Conservation (phyloP, 1,140 invertebrate genomes). For the Arion vulgaris region DNA sequence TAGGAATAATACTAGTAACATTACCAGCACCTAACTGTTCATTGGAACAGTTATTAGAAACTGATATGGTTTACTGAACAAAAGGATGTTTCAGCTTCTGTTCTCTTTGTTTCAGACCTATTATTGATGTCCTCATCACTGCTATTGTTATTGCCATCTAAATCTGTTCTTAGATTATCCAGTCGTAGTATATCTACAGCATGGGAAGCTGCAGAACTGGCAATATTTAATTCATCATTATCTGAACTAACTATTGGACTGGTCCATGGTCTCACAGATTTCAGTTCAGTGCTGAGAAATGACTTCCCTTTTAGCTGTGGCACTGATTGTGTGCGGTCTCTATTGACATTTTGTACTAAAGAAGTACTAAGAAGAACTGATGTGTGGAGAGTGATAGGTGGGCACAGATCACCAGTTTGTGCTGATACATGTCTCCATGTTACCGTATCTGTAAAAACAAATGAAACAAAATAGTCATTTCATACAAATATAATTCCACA, state of each 20-base stretch:
- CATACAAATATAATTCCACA: neutral
- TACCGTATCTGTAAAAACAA: slow-evolving; percentile 19
- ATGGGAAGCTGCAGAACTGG: neutral
- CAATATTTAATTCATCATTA: neutral
- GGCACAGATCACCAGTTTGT: slow-evolving; percentile 15
- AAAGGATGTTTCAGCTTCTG: slow-evolving; percentile 16
- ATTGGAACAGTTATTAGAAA: neutral
- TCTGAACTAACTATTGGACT: slow-evolving; percentile 10
- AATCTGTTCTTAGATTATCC: neutral
- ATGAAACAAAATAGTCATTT: neutral
- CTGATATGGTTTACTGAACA: neutral
- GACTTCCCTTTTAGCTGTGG: slow-evolving; percentile 32
- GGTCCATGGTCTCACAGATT: slow-evolving; percentile 26
- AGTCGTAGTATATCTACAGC: neutral
- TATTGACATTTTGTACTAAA: neutral
- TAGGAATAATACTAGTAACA: neutral
- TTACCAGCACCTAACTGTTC: neutral
- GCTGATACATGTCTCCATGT: slow-evolving; percentile 24
- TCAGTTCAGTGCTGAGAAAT: slow-evolving; percentile 8
- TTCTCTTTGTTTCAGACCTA: neutral
- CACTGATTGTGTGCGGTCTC: slow-evolving; percentile 14
- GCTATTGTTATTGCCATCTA: neutral
- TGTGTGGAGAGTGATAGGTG: neutral
- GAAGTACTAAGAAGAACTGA: slow-evolving; percentile 1
- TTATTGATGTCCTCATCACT: neutral